Conservation (phyloP, 1,140 invertebrate genomes). For the Amyelois transitella region DNA sequence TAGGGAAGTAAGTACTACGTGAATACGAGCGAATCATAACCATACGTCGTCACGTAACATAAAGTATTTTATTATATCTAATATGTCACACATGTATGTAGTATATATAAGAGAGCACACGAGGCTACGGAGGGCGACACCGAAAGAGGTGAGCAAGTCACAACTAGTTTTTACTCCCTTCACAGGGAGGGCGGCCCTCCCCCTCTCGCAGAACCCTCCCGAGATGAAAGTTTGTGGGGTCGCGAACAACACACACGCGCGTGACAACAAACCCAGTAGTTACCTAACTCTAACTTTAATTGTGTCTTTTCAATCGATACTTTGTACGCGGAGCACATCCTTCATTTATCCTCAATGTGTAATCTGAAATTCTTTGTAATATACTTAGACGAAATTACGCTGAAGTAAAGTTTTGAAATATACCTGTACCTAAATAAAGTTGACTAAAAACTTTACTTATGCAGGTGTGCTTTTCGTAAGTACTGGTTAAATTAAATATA, state of each 20-base stretch:
- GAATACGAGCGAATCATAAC: no score
- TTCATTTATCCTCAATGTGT: slow-evolving; percentile 16
- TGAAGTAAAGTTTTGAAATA: no score
- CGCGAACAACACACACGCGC: slow-evolving; percentile 53
- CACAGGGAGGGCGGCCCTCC: slow-evolving; percentile 45
- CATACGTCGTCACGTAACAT: no score
- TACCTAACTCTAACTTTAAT: slow-evolving; percentile 73
- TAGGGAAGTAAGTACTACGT: no score
- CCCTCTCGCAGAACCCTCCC: slow-evolving; percentile 40
- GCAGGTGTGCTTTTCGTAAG: no score
- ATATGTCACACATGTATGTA: neutral
- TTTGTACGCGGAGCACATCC: slow-evolving; percentile 12
- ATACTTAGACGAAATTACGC: no score
- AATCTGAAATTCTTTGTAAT: no score
- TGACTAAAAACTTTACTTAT: no score
- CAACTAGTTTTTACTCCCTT: slow-evolving; percentile 70
- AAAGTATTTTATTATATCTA: neutral
- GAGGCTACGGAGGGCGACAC: slow-evolving; percentile 53
- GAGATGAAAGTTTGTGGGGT: slow-evolving; percentile 74
- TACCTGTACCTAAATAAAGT: no score
- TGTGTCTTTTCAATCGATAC: slow-evolving; percentile 73
- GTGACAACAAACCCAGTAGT: slow-evolving; percentile 65
- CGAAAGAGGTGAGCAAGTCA: slow-evolving; percentile 73
- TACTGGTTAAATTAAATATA: no score
- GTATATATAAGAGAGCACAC: slow-evolving; percentile 16